These are phyloP conservation scores for Globia sparganii DNA, from an alignment of 2,888 invertebrate species.

Conservation along the genomic window DNA sequence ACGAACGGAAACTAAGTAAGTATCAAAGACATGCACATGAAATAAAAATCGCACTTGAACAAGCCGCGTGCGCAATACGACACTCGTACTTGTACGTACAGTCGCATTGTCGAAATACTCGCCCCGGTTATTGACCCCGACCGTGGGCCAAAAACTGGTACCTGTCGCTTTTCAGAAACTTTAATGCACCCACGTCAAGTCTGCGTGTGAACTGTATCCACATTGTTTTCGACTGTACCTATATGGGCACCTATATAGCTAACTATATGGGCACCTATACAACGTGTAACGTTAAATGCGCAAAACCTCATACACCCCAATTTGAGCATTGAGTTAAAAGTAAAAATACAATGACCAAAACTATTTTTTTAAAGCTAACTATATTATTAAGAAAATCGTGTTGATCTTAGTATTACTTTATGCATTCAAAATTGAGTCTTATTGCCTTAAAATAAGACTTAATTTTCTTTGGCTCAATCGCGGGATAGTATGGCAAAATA, in stretches of 20 bases:
- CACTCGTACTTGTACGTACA: conserved; percentile 44
- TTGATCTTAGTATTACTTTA: too few relatives aligned
- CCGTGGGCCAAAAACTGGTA: conserved; percentile 77
- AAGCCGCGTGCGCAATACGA: conserved; percentile 65
- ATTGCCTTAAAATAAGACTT: too few relatives aligned
- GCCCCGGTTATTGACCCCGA: conserved; percentile 87
- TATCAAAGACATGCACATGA: conserved; percentile 56
- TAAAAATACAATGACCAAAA: too few relatives aligned
- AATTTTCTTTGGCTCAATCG: too few relatives aligned
- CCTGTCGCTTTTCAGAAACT: conserved; percentile 71
- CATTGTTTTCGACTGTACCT: conserved; percentile 54
- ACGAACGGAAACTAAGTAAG: conserved; percentile 64
- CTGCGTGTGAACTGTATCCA: conserved; percentile 58
- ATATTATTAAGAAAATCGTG: too few relatives aligned
- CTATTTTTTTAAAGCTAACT: too few relatives aligned
- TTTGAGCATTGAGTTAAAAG: too few relatives aligned
- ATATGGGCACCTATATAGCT: not conserved
- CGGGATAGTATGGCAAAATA: too few relatives aligned
- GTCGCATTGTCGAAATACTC: conserved; percentile 81
- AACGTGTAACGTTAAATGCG: too few relatives aligned
- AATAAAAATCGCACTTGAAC: conserved; percentile 70
- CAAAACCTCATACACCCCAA: too few relatives aligned
- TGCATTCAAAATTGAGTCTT: too few relatives aligned
- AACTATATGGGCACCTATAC: not conserved
- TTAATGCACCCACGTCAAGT: conserved; percentile 59